These are phyloP conservation scores for Ditula angustiorana DNA, from an alignment of 2,888 invertebrate genomes.

Conservation along the genomic window DNA sequence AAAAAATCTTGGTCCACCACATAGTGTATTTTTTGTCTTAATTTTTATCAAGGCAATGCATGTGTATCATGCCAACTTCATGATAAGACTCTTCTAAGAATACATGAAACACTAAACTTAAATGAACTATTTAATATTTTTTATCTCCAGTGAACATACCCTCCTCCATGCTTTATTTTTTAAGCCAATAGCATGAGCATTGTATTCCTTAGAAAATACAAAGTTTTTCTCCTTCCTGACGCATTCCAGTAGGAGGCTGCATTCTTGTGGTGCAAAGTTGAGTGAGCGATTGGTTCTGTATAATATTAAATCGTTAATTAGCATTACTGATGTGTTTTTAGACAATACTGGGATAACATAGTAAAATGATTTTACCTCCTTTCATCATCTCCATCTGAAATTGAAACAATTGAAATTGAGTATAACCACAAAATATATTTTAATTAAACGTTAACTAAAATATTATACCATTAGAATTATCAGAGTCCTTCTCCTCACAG, in stretches of 20 bases:
- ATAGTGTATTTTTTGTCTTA: too few relatives aligned
- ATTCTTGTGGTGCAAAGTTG: slow-evolving; percentile 71
- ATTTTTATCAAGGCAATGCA: too few relatives aligned
- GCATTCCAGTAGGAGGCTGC: slow-evolving; percentile 68
- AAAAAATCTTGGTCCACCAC: too few relatives aligned
- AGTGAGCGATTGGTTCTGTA: slow-evolving; percentile 51
- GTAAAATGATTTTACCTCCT: slow-evolving; percentile 44
- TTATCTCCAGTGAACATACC: slow-evolving; percentile 58
- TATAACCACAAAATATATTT: too few relatives aligned
- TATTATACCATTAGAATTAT: slow-evolving; percentile 45
- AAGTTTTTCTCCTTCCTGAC: slow-evolving; percentile 68
- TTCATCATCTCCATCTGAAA: slow-evolving; percentile 48
- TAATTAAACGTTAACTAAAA: neutral
- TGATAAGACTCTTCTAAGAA: too few relatives aligned
- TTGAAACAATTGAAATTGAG: too few relatives aligned
- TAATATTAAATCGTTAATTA: neutral
- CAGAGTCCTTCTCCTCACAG: slow-evolving; percentile 45
- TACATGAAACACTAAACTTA: too few relatives aligned
- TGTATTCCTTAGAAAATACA: slow-evolving; percentile 59
- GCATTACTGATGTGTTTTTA: neutral
- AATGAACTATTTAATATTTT: neutral
- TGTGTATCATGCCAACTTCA: too few relatives aligned
- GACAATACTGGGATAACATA: neutral
- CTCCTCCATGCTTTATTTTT: slow-evolving; percentile 71
- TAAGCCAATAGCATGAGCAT: slow-evolving; percentile 52